These are phyloP conservation scores for Teleogryllus occipitalis DNA, from an alignment of 1,140 invertebrate species.

Conservation along the genomic window DNA sequence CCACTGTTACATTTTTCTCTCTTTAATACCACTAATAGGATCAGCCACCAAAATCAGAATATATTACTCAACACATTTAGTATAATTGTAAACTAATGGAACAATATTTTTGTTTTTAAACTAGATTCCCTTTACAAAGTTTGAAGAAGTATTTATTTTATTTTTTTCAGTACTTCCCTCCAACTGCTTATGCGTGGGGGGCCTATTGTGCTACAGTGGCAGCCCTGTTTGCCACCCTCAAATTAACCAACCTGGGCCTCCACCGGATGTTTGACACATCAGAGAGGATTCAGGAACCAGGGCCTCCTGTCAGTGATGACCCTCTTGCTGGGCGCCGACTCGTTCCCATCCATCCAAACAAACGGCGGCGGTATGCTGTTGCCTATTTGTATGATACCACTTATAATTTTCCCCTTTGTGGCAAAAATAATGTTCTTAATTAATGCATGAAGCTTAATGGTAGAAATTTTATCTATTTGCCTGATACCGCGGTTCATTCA, in stretches of 20 bases:
- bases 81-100: too few species aligned
- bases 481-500: not conserved
- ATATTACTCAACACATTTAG: too few species aligned
- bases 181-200: conserved; percentile 75
- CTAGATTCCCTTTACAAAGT: too few species aligned
- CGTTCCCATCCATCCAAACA: not conserved
- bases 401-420: not conserved
- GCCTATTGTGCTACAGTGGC: conserved; percentile 77
- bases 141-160: too few species aligned
- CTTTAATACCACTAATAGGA: too few species aligned
- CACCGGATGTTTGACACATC: conserved; percentile 95
- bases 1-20: too few species aligned
- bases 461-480: not conserved
- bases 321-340: not conserved
- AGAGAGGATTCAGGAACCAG: conserved; percentile 57
- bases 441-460: not conserved
- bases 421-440: conserved; percentile 10
- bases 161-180: conserved; percentile 72
- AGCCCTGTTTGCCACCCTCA: conserved; percentile 71
- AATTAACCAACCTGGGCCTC: conserved; percentile 81
- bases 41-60: too few species aligned
- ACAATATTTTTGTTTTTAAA: too few species aligned
- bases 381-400: not conserved
- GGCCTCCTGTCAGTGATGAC: not conserved
- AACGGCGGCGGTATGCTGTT: not conserved